Conservation (phyloP, 2,888 invertebrate genomes). For the Pharmacophagus antenor region DNA sequence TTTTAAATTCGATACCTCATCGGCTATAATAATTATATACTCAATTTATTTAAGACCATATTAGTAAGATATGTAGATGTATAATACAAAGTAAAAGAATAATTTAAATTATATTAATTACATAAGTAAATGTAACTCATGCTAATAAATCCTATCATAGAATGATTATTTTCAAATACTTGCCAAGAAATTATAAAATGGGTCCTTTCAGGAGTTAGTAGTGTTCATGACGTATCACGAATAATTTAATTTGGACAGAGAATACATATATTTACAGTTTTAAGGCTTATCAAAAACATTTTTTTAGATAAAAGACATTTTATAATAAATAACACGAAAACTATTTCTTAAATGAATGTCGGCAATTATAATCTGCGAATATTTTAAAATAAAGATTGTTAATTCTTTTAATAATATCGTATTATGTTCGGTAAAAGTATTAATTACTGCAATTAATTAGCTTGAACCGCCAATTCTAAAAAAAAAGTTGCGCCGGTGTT, state of each 20-base stretch:
- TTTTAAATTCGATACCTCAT: no score
- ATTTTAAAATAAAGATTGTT: no score
- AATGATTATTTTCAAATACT: not conserved
- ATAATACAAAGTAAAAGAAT: not conserved
- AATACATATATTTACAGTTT: no score
- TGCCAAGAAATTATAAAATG: not conserved
- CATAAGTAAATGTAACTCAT: not conserved
- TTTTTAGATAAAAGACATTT: no score
- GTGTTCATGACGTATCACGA: not conserved
- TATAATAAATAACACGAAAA: no score
- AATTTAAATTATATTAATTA: not conserved
- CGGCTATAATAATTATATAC: no score
- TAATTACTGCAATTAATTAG: conserved; percentile 9
- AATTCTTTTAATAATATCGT: not conserved
- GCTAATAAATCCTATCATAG: not conserved
- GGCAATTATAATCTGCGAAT: no score
- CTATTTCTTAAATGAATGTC: no score
- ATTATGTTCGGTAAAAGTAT: not conserved
- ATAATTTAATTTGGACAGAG: no score
- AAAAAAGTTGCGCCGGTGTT: conserved; percentile 2
- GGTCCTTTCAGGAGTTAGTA: not conserved
- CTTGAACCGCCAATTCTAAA: conserved; percentile 13
- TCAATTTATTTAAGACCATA: no score
- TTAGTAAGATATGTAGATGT: no score
- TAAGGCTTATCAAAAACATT: no score